These are phyloP conservation scores for Tetragonula carbonaria DNA, from an alignment of 2,888 invertebrate species.

Conservation along the genomic window DNA sequence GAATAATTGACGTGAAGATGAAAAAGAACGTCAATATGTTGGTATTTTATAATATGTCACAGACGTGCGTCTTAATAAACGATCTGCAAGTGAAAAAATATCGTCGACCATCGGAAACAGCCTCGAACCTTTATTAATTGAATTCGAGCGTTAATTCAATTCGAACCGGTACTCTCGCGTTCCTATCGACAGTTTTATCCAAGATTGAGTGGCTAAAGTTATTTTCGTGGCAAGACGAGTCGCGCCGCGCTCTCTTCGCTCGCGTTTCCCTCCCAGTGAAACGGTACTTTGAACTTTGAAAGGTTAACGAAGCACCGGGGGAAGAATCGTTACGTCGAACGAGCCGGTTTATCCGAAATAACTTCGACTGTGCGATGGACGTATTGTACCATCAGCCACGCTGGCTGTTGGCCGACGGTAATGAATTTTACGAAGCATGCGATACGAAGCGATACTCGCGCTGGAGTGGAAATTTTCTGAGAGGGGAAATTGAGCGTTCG, in stretches of 20 bases:
- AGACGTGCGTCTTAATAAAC: too few relatives aligned
- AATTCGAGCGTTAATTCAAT: neutral
- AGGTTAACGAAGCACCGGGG: neutral
- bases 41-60: too few relatives aligned
- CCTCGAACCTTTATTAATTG: too few relatives aligned
- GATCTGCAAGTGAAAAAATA: too few relatives aligned
- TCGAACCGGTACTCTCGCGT: neutral
- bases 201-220: neutral
- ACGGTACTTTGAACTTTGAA: neutral
- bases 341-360: neutral
- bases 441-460: neutral
- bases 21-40: too few relatives aligned
- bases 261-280: neutral
- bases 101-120: too few relatives aligned
- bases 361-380: neutral
- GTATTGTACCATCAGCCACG: neutral
- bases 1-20: too few relatives aligned
- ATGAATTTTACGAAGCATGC: constrained; percentile 14
- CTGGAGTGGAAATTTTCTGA: neutral
- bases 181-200: neutral
- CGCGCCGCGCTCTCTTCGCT: neutral
- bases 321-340: neutral
- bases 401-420: neutral
- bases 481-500: neutral
- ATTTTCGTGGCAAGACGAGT: neutral